A percentile compares a stretch with the other conserved stretches of the same genome.
Evolutionary conservation across 2,113 vertebrate species (phyloP).

Genomic region (Canis aureus): DNA sequence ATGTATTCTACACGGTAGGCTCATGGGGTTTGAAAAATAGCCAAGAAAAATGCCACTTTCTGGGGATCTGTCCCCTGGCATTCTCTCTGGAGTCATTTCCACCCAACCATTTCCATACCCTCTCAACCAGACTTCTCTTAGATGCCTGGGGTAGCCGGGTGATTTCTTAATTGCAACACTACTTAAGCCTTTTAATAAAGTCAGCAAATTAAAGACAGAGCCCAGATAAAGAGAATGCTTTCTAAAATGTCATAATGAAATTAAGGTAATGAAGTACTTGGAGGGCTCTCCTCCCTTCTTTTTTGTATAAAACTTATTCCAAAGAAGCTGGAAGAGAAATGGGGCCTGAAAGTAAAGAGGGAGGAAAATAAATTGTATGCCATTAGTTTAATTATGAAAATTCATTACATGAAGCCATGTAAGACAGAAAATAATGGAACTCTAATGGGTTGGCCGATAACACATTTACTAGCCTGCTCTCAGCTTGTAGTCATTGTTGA

Average conservation of each 20-base stretch:
- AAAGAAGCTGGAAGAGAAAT: slow-evolving; percentile 81
- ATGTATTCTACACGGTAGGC: background rate
- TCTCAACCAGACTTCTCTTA: slow-evolving; percentile 59
- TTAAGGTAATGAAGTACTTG: slow-evolving; percentile 83
- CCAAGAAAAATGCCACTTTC: slow-evolving; percentile 16
- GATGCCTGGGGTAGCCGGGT: slow-evolving; percentile 53
- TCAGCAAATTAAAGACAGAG: slow-evolving; percentile 78
- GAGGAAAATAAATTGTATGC: slow-evolving; percentile 72
- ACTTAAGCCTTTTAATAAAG: slow-evolving; percentile 81
- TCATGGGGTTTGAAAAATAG: slow-evolving; percentile 21
- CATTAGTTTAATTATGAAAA: slow-evolving; percentile 85
- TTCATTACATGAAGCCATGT: slow-evolving; percentile 84
- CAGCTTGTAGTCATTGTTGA: slow-evolving; percentile 74
- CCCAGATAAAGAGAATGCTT: slow-evolving; percentile 78
- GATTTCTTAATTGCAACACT: slow-evolving; percentile 76
- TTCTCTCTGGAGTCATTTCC: slow-evolving; percentile 54
- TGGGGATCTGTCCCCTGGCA: background rate
- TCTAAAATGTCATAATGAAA: slow-evolving; percentile 83
- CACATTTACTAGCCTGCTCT: slow-evolving; percentile 77
- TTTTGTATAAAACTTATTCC: slow-evolving; percentile 67
- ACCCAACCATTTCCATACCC: slow-evolving; percentile 34
- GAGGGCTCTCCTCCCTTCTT: slow-evolving; percentile 71
- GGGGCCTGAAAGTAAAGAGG: slow-evolving; percentile 78
- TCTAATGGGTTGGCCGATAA: slow-evolving; percentile 79
- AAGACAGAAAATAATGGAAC: slow-evolving; percentile 82